Percentiles rank a stretch among this genome's conserved stretches.
phyloP scores from a whole-genome alignment of 2,113 vertebrate species.

The Boleophthalmus pectinirostris region DNA sequence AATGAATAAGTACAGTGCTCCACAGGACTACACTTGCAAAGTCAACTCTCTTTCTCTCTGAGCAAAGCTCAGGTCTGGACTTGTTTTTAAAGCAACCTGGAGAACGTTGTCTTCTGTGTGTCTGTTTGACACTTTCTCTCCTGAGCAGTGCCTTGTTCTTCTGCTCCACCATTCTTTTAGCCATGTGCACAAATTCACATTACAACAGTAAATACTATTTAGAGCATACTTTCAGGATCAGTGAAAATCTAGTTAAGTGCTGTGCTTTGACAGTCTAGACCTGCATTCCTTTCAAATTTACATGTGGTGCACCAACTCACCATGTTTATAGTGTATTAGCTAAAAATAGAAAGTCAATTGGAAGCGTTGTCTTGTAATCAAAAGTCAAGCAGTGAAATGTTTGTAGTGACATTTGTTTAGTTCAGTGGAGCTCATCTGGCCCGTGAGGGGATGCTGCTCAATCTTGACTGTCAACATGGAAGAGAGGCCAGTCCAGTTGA shows the following conservation, averaged over 20 bases:
- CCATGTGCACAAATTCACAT: background rate
- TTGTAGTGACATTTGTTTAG: background rate
- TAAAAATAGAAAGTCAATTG: background rate
- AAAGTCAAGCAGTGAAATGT: background rate
- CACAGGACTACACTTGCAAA: constrained; percentile 39
- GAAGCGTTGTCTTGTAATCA: background rate
- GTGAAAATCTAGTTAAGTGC: background rate
- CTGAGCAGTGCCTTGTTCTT: constrained; percentile 10
- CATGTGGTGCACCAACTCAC: too few relatives aligned
- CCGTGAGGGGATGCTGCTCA: too few relatives aligned
- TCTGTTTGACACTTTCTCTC: constrained; percentile 25
- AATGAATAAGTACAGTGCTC: constrained; percentile 59
- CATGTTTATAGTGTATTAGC: too few relatives aligned
- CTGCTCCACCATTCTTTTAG: background rate
- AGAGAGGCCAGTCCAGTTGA: too few relatives aligned
- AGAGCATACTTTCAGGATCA: background rate
- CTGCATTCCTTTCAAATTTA: too few relatives aligned
- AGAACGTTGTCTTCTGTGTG: constrained; percentile 27
- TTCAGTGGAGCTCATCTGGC: background rate
- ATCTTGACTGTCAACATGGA: too few relatives aligned
- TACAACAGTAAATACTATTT: background rate
- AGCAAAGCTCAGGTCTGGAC: constrained; percentile 53
- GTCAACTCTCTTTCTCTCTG: constrained; percentile 37
- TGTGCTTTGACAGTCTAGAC: background rate
- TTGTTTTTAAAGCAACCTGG: constrained; percentile 44